phyloP scores from a whole-genome alignment of 2,797 vertebrate genomes.

The Thaleichthys pacificus region DNA sequence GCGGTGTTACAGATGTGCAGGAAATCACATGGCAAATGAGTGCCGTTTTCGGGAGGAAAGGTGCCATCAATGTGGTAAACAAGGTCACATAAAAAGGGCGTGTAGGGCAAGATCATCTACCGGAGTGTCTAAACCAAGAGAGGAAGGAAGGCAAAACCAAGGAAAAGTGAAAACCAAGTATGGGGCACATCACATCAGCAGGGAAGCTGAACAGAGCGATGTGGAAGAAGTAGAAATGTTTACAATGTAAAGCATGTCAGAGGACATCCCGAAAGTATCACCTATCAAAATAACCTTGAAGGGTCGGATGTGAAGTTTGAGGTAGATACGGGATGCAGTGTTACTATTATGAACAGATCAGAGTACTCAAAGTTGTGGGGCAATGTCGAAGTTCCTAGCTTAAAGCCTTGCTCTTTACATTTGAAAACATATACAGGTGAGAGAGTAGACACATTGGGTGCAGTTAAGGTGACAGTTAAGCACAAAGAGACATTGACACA shows the following conservation, averaged over 20 bases:
- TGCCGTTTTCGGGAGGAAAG: conserved; percentile 9
- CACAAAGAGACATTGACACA: background rate
- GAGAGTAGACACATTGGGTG: background rate
- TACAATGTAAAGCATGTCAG: background rate
- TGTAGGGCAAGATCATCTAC: no score
- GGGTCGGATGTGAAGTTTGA: background rate
- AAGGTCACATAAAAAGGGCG: no score
- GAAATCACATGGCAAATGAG: conserved; percentile 3
- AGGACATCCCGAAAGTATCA: background rate
- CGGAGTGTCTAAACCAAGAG: no score
- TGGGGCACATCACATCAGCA: background rate
- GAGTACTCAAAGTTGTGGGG: background rate
- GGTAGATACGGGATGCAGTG: background rate
- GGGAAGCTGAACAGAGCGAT: background rate
- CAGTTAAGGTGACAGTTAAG: conserved; percentile 1
- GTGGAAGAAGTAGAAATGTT: conserved; percentile 7
- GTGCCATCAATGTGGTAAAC: conserved; percentile 15
- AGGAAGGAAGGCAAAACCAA: background rate
- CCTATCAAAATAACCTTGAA: conserved; percentile 10
- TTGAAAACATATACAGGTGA: conserved; percentile 3
- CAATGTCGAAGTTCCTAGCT: no score
- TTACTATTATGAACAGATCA: background rate
- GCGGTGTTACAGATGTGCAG: background rate
- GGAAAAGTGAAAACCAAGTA: background rate
- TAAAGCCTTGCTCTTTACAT: background rate